These are phyloP conservation scores for Willisornis vidua DNA, from an alignment of 2,113 vertebrate genomes.

Conservation along the genomic window DNA sequence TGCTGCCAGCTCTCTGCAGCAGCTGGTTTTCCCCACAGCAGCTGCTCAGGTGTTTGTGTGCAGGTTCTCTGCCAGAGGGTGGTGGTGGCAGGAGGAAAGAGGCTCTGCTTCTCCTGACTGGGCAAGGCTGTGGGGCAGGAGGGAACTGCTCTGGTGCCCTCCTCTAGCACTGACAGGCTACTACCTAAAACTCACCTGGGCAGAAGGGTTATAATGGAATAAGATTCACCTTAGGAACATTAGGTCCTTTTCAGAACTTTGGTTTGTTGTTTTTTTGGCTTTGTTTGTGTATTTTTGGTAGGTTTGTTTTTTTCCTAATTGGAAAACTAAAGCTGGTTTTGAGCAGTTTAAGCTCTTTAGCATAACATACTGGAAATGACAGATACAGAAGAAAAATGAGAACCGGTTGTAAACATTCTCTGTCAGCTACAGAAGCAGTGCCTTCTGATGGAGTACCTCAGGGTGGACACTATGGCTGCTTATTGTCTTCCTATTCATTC, in stretches of 20 bases:
- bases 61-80: background rate
- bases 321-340: background rate
- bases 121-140: background rate
- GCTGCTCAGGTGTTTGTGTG: background rate
- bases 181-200: background rate
- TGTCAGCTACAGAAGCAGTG: background rate
- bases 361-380: background rate
- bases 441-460: background rate
- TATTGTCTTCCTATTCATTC: slow-evolving; percentile 53
- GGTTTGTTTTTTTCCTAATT: background rate
- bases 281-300: background rate
- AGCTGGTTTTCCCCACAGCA: background rate
- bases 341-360: background rate
- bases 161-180: background rate
- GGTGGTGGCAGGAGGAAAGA: background rate
- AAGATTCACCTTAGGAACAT: background rate
- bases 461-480: background rate
- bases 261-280: background rate
- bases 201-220: fast-evolving
- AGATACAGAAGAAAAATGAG: background rate
- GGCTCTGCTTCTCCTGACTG: background rate
- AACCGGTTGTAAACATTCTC: fast-evolving
- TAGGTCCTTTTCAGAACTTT: background rate
- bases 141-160: background rate
- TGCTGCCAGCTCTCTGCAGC: background rate